phyloP scores from a whole-genome alignment of 2,797 vertebrate genomes.

The Sitta carolinensis region DNA sequence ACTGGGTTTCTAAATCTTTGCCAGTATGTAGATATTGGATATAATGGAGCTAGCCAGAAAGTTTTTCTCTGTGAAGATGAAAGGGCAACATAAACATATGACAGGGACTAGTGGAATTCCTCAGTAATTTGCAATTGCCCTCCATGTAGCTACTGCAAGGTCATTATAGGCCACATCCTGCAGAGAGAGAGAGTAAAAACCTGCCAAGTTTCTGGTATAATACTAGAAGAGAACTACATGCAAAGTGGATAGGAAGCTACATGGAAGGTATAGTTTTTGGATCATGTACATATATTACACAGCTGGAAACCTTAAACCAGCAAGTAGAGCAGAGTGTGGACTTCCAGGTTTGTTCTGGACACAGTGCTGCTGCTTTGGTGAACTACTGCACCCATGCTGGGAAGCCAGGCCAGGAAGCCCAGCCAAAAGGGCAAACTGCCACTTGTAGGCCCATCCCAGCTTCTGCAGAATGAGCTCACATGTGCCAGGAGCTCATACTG shows the following conservation, averaged over 20 bases:
- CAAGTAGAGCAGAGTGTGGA: neutral
- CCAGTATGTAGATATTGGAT: neutral
- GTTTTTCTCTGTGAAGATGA: neutral
- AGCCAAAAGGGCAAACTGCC: slow-evolving; percentile 38
- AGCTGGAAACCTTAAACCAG: neutral
- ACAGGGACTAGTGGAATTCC: neutral
- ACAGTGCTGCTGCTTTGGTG: neutral
- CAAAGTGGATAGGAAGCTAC: neutral
- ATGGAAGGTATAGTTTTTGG: neutral
- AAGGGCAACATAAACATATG: neutral
- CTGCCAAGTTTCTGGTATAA: neutral
- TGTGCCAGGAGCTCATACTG: neutral
- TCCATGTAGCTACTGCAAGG: neutral
- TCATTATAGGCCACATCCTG: neutral
- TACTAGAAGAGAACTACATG: neutral
- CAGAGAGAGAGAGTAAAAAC: neutral
- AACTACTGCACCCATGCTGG: neutral
- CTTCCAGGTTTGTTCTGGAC: slow-evolving; percentile 19
- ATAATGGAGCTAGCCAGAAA: neutral
- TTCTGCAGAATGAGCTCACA: neutral
- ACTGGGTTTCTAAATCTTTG: neutral
- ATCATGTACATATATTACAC: neutral
- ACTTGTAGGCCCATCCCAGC: neutral
- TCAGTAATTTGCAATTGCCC: neutral
- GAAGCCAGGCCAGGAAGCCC: neutral